Evolutionary conservation across 2,888 invertebrate genomes (phyloP).

Genomic region (Petrophora chlorosata): DNA sequence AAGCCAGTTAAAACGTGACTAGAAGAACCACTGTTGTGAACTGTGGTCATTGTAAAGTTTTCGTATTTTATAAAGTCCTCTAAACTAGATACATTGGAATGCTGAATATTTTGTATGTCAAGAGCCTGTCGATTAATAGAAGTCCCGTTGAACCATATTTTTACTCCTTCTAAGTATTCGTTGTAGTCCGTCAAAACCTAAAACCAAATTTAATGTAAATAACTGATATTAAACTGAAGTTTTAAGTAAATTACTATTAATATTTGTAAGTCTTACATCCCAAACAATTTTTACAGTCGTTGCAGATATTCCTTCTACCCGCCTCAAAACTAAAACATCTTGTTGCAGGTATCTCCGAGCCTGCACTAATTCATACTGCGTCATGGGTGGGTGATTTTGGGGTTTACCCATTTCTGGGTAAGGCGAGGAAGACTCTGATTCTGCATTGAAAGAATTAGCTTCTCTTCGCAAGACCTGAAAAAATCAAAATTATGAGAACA

Average conservation of each 20-base stretch:
- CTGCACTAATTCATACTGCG: constrained; percentile 90
- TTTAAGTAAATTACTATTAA: too few relatives aligned
- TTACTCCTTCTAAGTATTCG: constrained; percentile 87
- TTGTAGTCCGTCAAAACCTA: constrained; percentile 80
- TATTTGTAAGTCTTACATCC: too few relatives aligned
- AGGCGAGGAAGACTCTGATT: constrained; percentile 67
- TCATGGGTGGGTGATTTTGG: constrained; percentile 86
- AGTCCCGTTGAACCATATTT: constrained; percentile 83
- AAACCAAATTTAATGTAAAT: constrained; percentile 34
- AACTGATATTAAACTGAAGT: neutral
- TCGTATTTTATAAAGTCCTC: constrained; percentile 69
- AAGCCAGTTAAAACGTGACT: constrained; percentile 91
- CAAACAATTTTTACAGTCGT: constrained; percentile 91
- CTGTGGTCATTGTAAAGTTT: constrained; percentile 88
- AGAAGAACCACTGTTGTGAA: constrained; percentile 87
- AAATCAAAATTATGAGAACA: constrained; percentile 5
- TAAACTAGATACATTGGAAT: constrained; percentile 63
- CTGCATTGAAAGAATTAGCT: constrained; percentile 71
- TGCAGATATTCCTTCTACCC: constrained; percentile 87
- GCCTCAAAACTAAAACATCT: constrained; percentile 89
- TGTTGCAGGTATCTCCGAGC: constrained; percentile 90
- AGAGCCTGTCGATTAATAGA: constrained; percentile 64
- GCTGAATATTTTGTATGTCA: constrained; percentile 55
- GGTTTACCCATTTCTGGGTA: constrained; percentile 73
- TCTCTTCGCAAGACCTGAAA: constrained; percentile 72